Evolutionary conservation across 1,140 invertebrate species (phyloP).

Genomic region (Phenacoccus solenopsis): DNA sequence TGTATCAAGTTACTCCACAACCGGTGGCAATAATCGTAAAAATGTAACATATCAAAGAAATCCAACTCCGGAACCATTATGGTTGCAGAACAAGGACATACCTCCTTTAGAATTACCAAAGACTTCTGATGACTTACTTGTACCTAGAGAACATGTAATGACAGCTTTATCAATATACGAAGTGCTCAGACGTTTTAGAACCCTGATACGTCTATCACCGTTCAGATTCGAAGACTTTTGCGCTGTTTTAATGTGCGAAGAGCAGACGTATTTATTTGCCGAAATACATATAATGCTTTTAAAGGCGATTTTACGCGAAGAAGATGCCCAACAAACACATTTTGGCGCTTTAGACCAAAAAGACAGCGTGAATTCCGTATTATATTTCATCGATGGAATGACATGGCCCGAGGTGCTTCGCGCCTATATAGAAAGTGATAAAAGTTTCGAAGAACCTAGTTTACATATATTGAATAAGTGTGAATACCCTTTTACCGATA

Average conservation of each 20-base stretch:
- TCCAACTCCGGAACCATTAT: slow-evolving; percentile 73
- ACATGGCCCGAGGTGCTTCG: slow-evolving; percentile 89
- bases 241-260: slow-evolving; percentile 77
- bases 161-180: slow-evolving; percentile 79
- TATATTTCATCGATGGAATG: slow-evolving; percentile 84
- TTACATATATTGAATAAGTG: slow-evolving; percentile 50
- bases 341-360: slow-evolving; percentile 93
- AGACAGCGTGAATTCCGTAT: slow-evolving; percentile 84
- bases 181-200: slow-evolving; percentile 80
- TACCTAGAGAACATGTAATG: slow-evolving; percentile 65
- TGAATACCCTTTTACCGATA: slow-evolving; percentile 79
- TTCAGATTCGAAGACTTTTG: slow-evolving; percentile 95
- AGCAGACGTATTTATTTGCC: slow-evolving; percentile 75
- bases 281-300: slow-evolving; percentile 88
- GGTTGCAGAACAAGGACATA: slow-evolving; percentile 63
- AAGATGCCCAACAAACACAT: slow-evolving; percentile 86
- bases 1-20: slow-evolving; percentile 58
- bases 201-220: slow-evolving; percentile 76
- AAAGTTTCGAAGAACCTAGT: slow-evolving; percentile 57
- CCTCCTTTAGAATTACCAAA: slow-evolving; percentile 64
- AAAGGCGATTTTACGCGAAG: slow-evolving; percentile 81
- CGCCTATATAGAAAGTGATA: slow-evolving; percentile 79
- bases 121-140: slow-evolving; percentile 79
- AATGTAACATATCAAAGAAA: slow-evolving; percentile 36
- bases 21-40: slow-evolving; percentile 47